These are phyloP conservation scores for Polia nebulosa DNA, from an alignment of 2,888 invertebrate genomes.

Conservation along the genomic window DNA sequence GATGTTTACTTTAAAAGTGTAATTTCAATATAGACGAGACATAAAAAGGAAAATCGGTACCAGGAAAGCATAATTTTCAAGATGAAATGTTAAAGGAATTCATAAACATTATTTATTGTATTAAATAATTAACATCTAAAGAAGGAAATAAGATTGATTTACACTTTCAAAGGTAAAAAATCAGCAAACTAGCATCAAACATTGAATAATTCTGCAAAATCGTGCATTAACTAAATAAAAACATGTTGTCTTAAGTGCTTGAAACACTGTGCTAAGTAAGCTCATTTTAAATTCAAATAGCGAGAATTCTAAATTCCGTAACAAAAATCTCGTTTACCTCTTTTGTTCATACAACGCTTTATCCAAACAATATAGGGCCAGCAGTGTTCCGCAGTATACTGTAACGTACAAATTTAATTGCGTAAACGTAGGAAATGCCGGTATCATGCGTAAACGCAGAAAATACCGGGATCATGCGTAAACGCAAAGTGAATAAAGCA, in stretches of 20 bases:
- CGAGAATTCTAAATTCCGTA: neutral
- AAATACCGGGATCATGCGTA: too few relatives aligned
- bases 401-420: too few relatives aligned
- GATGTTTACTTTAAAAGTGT: slow-evolving; percentile 21
- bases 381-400: neutral
- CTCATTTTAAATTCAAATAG: neutral
- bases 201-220: slow-evolving; percentile 61
- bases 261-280: slow-evolving; percentile 12
- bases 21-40: neutral
- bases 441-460: too few relatives aligned
- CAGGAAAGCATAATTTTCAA: neutral
- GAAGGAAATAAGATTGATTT: neutral
- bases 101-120: too few relatives aligned
- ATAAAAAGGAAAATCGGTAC: neutral
- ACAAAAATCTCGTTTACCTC: neutral
- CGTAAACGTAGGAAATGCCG: too few relatives aligned
- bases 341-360: neutral
- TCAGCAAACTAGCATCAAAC: slow-evolving; percentile 65
- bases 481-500: too few relatives aligned
- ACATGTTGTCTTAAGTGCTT: slow-evolving; percentile 12
- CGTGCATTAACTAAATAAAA: slow-evolving; percentile 47
- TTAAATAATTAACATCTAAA: neutral
- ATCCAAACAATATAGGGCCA: neutral
- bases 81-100: neutral
- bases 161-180: slow-evolving; percentile 36